A percentile compares a stretch with the other conserved stretches of the same genome.
Conservation (phyloP, 1,140 invertebrate species). For the Brachionus asplanchnoidis region DNA sequence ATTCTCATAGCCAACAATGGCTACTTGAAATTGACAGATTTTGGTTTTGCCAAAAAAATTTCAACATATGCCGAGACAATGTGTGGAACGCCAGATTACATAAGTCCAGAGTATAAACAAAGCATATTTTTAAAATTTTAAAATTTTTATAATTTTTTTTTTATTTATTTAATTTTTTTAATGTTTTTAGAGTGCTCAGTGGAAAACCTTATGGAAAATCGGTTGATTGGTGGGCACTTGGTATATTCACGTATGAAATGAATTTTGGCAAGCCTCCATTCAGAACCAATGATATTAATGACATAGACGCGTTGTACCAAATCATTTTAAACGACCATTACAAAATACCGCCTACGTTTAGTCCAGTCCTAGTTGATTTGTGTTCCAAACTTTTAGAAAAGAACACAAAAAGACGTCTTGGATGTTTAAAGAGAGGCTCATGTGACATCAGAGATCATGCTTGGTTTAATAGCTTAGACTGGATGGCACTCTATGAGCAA, state of each 20-base stretch:
- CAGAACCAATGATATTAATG: conserved; percentile 58
- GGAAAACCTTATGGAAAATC: conserved; percentile 30
- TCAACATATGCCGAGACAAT: conserved; percentile 44
- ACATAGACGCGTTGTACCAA: conserved; percentile 44
- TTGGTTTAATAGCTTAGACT: conserved; percentile 14
- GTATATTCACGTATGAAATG: conserved; percentile 62
- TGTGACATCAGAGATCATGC: conserved; percentile 9
- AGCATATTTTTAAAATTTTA: neutral
- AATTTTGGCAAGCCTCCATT: conserved; percentile 67
- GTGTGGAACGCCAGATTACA: conserved; percentile 48
- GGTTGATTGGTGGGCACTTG: conserved; percentile 42
- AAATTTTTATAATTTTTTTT: neutral
- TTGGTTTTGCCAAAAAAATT: conserved; percentile 48
- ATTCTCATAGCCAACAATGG: conserved; percentile 38
- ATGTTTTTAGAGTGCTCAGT: conserved; percentile 43
- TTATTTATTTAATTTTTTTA: neutral
- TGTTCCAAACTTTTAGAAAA: neutral
- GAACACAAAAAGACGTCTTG: neutral
- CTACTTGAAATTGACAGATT: conserved; percentile 45
- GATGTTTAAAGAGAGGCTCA: neutral
- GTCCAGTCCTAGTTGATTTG: neutral
- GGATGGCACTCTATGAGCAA: conserved; percentile 11
- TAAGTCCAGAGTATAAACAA: conserved; percentile 38
- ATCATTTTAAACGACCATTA: conserved; percentile 42
- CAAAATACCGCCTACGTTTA: neutral